Percentiles rank a stretch among this genome's conserved stretches.
Conservation (phyloP, 2,888 invertebrate genomes). For the Diarsia brunnea region DNA sequence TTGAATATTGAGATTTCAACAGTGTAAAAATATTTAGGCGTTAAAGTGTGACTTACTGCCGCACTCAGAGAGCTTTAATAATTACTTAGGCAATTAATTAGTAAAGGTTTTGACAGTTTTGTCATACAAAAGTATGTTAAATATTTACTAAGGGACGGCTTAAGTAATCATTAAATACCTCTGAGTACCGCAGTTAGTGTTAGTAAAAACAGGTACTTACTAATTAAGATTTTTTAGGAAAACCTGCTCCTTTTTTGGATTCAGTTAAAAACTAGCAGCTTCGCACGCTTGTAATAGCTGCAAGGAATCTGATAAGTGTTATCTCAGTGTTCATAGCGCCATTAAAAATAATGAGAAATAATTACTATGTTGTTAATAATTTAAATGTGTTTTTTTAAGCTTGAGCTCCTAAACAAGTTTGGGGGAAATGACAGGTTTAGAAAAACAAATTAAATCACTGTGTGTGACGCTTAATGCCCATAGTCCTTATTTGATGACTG, state of each 20-base stretch:
- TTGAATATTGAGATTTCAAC: not conserved
- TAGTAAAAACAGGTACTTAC: not conserved
- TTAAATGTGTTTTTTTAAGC: not conserved
- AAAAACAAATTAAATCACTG: not conserved
- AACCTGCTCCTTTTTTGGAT: too few species aligned
- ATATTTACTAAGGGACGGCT: too few species aligned
- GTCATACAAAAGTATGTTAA: too few species aligned
- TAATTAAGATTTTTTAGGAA: not conserved
- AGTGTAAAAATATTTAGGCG: not conserved
- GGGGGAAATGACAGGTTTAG: not conserved
- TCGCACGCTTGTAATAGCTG: slow-evolving; percentile 12
- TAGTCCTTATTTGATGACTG: not conserved
- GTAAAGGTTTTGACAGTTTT: too few species aligned
- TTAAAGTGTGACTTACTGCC: not conserved
- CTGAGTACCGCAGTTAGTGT: too few species aligned
- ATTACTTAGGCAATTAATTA: too few species aligned
- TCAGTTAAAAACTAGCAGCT: slow-evolving; percentile 4
- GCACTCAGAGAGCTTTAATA: too few species aligned
- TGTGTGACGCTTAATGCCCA: not conserved
- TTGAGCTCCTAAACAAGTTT: not conserved
- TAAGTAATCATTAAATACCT: too few species aligned
- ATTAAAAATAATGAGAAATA: slow-evolving; percentile 19
- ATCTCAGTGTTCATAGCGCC: not conserved
- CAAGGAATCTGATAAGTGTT: not conserved
- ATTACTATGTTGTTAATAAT: not conserved